Conservation (phyloP, 2,888 invertebrate genomes). For the Lycaena phlaeas region DNA sequence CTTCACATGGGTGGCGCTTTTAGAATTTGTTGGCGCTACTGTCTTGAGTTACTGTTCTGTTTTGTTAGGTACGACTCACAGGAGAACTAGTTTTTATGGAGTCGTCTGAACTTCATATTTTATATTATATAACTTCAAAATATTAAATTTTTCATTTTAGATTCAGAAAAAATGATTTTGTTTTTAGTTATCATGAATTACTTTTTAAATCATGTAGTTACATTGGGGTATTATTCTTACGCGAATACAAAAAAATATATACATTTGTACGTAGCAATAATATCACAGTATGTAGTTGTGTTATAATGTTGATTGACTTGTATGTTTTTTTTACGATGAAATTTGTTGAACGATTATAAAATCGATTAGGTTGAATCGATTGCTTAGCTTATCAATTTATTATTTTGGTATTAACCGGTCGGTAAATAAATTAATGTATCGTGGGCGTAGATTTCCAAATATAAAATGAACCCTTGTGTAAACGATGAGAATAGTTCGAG, state of each 20-base stretch:
- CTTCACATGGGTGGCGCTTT: conserved; percentile 18
- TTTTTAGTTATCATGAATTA: background rate
- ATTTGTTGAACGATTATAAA: background rate
- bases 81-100: background rate
- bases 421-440: background rate
- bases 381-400: background rate
- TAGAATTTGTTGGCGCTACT: conserved; percentile 12
- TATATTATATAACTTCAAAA: background rate
- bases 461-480: background rate
- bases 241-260: too few relatives aligned
- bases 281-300: too few relatives aligned
- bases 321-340: background rate
- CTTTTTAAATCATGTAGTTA: background rate
- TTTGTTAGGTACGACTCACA: background rate
- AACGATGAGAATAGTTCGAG: too few relatives aligned
- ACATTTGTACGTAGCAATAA: too few relatives aligned
- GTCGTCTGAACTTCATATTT: background rate
- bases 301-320: background rate
- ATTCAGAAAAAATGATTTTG: background rate
- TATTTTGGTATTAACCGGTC: background rate
- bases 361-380: background rate
- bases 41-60: too few relatives aligned
- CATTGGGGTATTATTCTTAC: too few relatives aligned
- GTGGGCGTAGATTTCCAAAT: background rate
- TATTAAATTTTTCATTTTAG: background rate